Base-by-base conservation (phyloP, 1,140 invertebrate genomes). In the Meloidogyne chitwoodi region DNA sequence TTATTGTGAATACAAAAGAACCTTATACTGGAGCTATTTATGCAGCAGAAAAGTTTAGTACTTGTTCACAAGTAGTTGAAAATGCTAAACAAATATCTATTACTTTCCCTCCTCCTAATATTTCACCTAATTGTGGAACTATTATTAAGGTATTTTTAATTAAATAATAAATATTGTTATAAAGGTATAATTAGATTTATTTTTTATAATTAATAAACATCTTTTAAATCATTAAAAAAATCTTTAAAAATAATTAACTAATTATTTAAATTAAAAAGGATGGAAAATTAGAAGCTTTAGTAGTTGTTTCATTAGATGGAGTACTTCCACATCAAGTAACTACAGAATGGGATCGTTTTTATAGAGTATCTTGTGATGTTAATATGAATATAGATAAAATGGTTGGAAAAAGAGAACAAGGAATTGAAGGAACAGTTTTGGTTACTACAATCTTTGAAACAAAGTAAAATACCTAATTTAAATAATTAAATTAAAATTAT, bases 341-440 rank as follows among this genome's bases (percentile, higher is more conserved):
- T 72, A 85, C 84, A 68, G 85, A 86, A 78, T 86, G 86, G 86
- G 85, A 86, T 82, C 85, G 85, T 24, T 86, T 86, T 80, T 86
- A 86, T 74, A 77, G 83, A 38, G 84, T 86, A 24, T 80, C 79
- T 16, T 86, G 85, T 44, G 85, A 86, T 76, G 85, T 85, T 14
- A 84, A 80, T 26, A 86, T 87, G 86, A 82, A 87, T 38, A 38
- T 73, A n/a, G 71, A 73, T 8, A 61, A 64, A 26, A 64, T 73
- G 71, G 8, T 73, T 6, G 56, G 38, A 34, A 63, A 61, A 12
- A 48, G 71, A n/a, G 71, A 63, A 12, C 24, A 44, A 29, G 71
- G 27, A 41, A 63, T 73, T 63, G 71, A 86, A 68, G 85, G 85
- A 22, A 85, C 81, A 10, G 85, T 86, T 19, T 78, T 87, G 24